Percentiles rank a stretch among this genome's conserved stretches.
Evolutionary conservation across 1,140 invertebrate species (phyloP).

Genomic region (Ceratina japonica): DNA sequence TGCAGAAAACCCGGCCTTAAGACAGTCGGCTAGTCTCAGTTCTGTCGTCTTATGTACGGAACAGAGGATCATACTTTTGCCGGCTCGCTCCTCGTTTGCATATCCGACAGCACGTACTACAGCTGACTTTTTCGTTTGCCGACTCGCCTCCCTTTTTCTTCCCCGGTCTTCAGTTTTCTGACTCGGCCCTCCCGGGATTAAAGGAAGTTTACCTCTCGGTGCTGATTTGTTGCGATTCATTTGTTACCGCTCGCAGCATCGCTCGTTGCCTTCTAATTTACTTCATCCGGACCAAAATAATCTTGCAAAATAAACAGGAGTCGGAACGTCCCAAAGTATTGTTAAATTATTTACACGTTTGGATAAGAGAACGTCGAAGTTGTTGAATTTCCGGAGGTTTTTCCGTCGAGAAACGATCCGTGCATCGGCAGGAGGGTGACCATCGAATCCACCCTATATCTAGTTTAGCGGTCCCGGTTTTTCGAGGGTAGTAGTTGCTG

Average conservation of each 20-base stretch:
- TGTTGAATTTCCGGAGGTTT: slow-evolving; percentile 4
- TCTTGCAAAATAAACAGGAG: too few species aligned
- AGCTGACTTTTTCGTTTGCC: slow-evolving; percentile 19
- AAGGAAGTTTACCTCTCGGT: slow-evolving; percentile 6
- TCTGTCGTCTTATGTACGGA: slow-evolving; percentile 50
- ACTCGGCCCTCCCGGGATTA: background rate
- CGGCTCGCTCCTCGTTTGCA: slow-evolving; percentile 26
- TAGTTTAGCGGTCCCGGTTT: slow-evolving; percentile 67
- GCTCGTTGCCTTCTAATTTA: background rate
- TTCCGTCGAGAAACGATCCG: slow-evolving; percentile 18
- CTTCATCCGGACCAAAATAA: background rate
- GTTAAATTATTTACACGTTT: background rate
- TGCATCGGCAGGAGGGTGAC: slow-evolving; percentile 51
- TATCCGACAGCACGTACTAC: slow-evolving; percentile 9
- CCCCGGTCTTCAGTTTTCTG: background rate
- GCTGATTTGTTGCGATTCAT: slow-evolving; percentile 24
- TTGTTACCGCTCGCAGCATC: slow-evolving; percentile 1
- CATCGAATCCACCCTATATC: slow-evolving; percentile 62
- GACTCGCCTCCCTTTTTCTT: background rate
- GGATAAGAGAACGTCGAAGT: too few species aligned
- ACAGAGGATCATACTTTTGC: slow-evolving; percentile 44
- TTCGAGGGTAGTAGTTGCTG: slow-evolving; percentile 62
- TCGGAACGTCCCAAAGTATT: background rate
- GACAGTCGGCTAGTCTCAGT: slow-evolving; percentile 40
- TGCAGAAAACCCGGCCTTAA: slow-evolving; percentile 51